These are phyloP conservation scores for Oreocharis arfaki DNA, from an alignment of 2,113 vertebrate species.

Conservation along the genomic window DNA sequence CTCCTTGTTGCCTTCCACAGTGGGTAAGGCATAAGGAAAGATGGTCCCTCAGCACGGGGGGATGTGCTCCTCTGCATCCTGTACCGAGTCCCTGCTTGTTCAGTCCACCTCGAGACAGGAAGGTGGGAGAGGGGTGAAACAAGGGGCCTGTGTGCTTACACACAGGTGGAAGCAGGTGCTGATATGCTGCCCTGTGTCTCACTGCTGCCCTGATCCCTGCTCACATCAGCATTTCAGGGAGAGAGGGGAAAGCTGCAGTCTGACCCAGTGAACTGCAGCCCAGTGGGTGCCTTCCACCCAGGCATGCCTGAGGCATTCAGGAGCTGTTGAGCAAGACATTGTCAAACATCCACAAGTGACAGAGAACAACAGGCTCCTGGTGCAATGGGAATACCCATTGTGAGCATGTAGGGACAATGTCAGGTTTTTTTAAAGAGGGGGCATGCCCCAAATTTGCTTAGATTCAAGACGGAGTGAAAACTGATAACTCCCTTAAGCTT, in stretches of 20 bases:
- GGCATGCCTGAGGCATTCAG: background rate
- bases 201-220: background rate
- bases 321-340: background rate
- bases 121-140: background rate
- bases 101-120: background rate
- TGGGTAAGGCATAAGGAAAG: background rate
- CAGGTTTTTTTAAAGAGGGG: background rate
- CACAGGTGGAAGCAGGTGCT: background rate
- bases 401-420: background rate
- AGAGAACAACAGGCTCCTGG: background rate
- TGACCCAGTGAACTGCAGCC: background rate
- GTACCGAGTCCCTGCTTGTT: background rate
- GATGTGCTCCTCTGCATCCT: fast-evolving
- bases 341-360: background rate
- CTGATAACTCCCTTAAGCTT: background rate
- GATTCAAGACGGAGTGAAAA: background rate
- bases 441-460: background rate
- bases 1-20: background rate
- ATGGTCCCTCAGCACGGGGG: fast-evolving
- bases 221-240: background rate
- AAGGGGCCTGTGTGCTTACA: fast-evolving
- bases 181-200: background rate
- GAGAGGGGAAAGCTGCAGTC: background rate
- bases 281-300: background rate
- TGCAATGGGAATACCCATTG: background rate